Evolutionary conservation across 2,888 invertebrate genomes (phyloP).

Genomic region (Seira sanloemensis): DNA sequence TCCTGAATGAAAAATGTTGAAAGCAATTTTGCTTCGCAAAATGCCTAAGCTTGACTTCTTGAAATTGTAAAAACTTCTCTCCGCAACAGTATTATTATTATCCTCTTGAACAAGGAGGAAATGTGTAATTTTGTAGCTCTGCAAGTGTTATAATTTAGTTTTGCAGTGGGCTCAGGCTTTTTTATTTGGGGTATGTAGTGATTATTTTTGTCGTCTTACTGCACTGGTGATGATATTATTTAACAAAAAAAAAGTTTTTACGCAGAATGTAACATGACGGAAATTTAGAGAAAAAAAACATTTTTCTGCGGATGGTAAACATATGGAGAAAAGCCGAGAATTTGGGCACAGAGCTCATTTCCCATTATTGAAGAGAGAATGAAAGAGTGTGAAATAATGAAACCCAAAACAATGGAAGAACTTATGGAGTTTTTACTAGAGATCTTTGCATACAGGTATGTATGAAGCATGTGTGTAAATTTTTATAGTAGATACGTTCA

Average conservation of each 20-base stretch:
- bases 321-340: neutral
- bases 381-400: neutral
- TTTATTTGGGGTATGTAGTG: constrained; percentile 22
- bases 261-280: neutral
- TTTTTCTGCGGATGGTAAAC: neutral
- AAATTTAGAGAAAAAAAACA: too few relatives aligned
- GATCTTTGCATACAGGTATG: too few relatives aligned
- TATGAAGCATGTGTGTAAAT: too few relatives aligned
- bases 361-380: neutral
- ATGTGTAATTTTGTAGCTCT: neutral
- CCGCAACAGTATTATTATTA: neutral
- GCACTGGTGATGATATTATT: neutral
- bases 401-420: neutral
- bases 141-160: constrained; percentile 19
- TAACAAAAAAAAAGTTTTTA: too few relatives aligned
- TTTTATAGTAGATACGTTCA: neutral
- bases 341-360: neutral
- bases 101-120: neutral
- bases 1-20: neutral
- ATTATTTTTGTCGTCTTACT: constrained; percentile 24
- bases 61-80: neutral
- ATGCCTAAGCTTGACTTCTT: neutral
- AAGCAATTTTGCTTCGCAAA: too few relatives aligned
- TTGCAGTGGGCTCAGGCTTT: too few relatives aligned
- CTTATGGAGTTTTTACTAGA: neutral